Evolutionary conservation across 2,113 vertebrate species (phyloP).

Genomic region (Notothenia coriiceps): DNA sequence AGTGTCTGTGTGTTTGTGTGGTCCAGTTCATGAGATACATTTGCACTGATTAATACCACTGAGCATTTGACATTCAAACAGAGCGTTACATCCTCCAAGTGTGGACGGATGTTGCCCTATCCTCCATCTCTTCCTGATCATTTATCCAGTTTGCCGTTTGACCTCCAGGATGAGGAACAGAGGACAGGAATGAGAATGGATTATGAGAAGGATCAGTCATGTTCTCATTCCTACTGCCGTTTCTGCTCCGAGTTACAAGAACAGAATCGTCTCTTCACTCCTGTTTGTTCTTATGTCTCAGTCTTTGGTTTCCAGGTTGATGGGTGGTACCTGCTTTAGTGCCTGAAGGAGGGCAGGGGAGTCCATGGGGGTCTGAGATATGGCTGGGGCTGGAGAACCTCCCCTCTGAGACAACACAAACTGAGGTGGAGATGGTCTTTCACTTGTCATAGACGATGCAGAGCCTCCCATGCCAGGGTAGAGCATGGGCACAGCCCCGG

Average conservation of each 20-base stretch:
- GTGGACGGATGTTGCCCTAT: conserved; percentile 25
- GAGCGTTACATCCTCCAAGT: conserved; percentile 33
- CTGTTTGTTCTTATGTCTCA: conserved; percentile 70
- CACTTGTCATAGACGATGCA: conserved; percentile 85
- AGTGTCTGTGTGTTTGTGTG: conserved; percentile 46
- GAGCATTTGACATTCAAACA: conserved; percentile 75
- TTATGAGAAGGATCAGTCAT: conserved; percentile 60
- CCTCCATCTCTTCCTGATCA: conserved; percentile 17
- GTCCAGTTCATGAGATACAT: conserved; percentile 67
- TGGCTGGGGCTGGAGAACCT: conserved; percentile 85
- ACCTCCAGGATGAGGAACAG: conserved; percentile 43
- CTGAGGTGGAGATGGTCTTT: conserved; percentile 85
- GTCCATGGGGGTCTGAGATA: conserved; percentile 89
- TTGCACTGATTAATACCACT: conserved; percentile 56
- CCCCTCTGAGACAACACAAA: conserved; percentile 89
- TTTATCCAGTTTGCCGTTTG: conserved; percentile 39
- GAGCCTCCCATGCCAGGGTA: conserved; percentile 90
- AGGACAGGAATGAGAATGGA: conserved; percentile 56
- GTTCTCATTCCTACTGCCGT: conserved; percentile 46
- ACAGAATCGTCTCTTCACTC: conserved; percentile 25
- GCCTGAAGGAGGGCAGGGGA: conserved; percentile 94
- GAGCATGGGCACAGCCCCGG: conserved; percentile 90
- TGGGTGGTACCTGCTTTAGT: conserved; percentile 94
- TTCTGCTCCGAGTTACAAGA: conserved; percentile 14
- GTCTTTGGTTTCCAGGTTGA: conserved; percentile 99